Base-by-base conservation (phyloP, 35 echinoderm and acorn worm genomes). In the Anneissia japonica region DNA sequence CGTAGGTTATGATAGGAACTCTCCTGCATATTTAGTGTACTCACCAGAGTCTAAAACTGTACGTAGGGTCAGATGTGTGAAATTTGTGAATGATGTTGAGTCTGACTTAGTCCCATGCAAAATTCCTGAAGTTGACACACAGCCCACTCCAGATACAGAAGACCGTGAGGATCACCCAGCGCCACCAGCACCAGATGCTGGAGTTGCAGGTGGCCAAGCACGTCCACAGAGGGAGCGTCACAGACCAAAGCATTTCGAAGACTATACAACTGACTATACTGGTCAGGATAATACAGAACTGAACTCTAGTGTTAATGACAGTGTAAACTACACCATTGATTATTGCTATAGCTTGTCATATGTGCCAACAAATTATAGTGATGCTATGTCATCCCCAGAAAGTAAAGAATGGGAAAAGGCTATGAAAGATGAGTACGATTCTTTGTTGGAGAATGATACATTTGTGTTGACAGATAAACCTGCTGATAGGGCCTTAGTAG, bases 401-500 rank as follows among this genome's bases (percentile, higher is more conserved):
- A 82, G 77, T 28, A 14, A 36, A 37, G 37, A 82, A 7, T 82
- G 87, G 79, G 72, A 74, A 43, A 82, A 34, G 32, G 77, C 46
- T 31, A 88, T 88, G 87, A 38, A 72, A 28, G 43, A 72, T 72
- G 87, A 88, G 38, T 82, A 82, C 77, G 73, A 46, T 12, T 10
- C 86, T 73, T 40, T 89, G n/a, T 56, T 34, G 29, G 86, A 81
- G 55, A 88, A 88, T 36, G 46, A 21, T 31, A 88, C 86, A 0
- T 88, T 88, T 36, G 38, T 37, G 30, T 17, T 84, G 40, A 46
- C 81, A 43, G 12, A 29, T 46, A 77, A 46, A 76, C 88, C 88
- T 29, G 39, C 76, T 64, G 88, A 38, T 90, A 84, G n/a, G 77
- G 39, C 40, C 39, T 23, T 32, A 76, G 88, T 83, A 40, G 88